A percentile compares a stretch with the other conserved stretches of the same genome.
These are phyloP conservation scores for Copsychus sechellarum DNA, from an alignment of 2,113 vertebrate species.

Conservation along the genomic window DNA sequence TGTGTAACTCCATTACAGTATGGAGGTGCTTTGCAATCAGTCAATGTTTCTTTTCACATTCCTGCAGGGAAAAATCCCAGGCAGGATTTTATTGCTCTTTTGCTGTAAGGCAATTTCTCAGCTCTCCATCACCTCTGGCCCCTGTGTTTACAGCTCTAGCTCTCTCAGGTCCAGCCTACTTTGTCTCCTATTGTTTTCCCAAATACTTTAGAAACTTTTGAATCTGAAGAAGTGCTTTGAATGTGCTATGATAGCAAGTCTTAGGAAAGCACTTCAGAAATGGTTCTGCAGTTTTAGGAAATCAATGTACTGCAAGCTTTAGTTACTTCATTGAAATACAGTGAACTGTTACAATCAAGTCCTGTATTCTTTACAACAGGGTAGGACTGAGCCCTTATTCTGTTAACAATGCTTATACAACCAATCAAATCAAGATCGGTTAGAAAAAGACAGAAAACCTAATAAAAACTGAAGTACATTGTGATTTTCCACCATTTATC, in stretches of 20 bases:
- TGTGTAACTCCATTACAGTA: background rate
- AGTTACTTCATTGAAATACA: background rate
- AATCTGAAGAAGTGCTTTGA: background rate
- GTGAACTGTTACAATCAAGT: background rate
- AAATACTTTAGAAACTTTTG: background rate
- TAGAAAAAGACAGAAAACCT: background rate
- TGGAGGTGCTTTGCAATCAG: background rate
- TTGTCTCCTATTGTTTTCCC: background rate
- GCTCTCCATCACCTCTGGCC: background rate
- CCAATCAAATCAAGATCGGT: background rate
- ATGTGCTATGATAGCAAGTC: background rate
- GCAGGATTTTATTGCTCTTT: background rate
- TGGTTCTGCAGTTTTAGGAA: background rate
- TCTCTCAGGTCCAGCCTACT: background rate
- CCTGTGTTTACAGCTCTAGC: background rate
- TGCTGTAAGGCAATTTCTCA: background rate
- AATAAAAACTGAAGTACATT: background rate
- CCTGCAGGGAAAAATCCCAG: background rate
- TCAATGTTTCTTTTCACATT: background rate
- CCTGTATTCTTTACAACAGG: background rate
- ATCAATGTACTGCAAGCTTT: background rate
- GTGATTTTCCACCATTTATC: background rate
- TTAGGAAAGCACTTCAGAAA: background rate
- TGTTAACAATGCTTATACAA: conserved; percentile 1
- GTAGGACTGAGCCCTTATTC: background rate